Evolutionary conservation across 2,113 vertebrate genomes (phyloP).

Genomic region (Osmerus eperlanus): DNA sequence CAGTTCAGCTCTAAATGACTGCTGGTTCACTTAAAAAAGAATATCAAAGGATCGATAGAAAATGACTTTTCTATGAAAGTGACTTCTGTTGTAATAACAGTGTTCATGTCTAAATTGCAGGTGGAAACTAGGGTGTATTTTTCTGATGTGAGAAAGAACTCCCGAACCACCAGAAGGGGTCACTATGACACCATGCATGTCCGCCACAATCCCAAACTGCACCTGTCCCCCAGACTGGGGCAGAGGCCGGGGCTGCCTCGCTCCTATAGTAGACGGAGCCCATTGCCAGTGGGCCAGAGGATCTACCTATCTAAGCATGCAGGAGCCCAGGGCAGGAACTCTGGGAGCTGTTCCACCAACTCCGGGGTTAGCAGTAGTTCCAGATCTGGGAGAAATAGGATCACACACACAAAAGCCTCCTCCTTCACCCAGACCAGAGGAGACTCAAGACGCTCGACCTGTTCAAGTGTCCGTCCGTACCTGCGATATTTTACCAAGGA

Average conservation of each 20-base stretch:
- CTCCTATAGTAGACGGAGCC: constrained; percentile 32
- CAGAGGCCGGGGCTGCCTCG: not conserved
- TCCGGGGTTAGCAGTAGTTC: not conserved
- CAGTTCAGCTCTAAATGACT: not conserved
- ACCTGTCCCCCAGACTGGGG: constrained; percentile 22
- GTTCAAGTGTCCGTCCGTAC: constrained; percentile 42
- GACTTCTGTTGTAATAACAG: not conserved
- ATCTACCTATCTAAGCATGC: constrained; percentile 28
- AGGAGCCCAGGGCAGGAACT: constrained; percentile 11
- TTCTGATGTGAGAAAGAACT: not conserved
- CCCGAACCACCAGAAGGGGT: constrained; percentile 45
- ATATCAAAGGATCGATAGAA: not conserved
- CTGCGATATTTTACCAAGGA: constrained; percentile 69
- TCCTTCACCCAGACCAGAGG: not conserved
- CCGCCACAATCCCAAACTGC: constrained; percentile 9
- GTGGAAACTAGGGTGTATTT: constrained; percentile 1
- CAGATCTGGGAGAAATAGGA: not conserved
- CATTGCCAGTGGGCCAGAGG: constrained; percentile 32
- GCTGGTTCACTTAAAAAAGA: not conserved
- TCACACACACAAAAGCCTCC: not conserved
- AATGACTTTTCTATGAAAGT: no score
- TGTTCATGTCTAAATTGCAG: not conserved
- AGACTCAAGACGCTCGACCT: constrained; percentile 15
- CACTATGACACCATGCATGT: constrained; percentile 45
- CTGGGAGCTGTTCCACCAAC: not conserved